These are phyloP conservation scores for Corythornis vintsioides DNA, from an alignment of 2,113 vertebrate genomes.

Conservation along the genomic window DNA sequence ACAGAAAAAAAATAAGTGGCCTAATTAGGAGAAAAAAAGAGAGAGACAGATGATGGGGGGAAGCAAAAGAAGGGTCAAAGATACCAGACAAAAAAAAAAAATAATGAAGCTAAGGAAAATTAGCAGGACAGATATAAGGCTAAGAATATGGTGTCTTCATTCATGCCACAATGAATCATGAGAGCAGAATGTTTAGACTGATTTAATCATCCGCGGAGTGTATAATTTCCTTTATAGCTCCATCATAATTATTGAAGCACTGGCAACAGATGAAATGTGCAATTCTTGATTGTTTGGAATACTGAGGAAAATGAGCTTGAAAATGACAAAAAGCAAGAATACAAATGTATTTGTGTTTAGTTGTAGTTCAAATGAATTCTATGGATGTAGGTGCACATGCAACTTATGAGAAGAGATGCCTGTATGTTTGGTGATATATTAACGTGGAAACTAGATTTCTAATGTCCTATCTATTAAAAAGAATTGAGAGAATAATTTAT, in stretches of 20 bases:
- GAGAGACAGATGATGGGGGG: conserved; percentile 19
- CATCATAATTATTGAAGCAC: conserved; percentile 41
- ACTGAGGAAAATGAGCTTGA: background rate
- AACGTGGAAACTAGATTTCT: background rate
- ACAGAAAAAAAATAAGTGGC: conserved; percentile 56
- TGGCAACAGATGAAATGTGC: conserved; percentile 12
- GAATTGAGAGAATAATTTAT: background rate
- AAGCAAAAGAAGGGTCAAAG: conserved; percentile 54
- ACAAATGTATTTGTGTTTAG: background rate
- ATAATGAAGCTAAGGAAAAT: conserved; percentile 53
- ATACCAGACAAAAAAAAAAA: conserved; percentile 9
- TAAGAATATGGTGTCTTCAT: conserved; percentile 45
- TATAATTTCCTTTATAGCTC: conserved; percentile 42
- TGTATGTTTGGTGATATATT: background rate
- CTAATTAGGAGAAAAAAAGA: conserved; percentile 74
- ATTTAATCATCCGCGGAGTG: conserved; percentile 20
- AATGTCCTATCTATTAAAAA: background rate
- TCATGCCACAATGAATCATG: conserved; percentile 25
- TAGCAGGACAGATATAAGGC: conserved; percentile 35
- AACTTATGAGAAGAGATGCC: background rate
- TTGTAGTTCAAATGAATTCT: background rate
- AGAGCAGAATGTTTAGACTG: conserved; percentile 50
- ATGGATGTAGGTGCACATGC: background rate
- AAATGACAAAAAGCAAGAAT: background rate
- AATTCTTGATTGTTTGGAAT: conserved; percentile 6